Base-by-base conservation (phyloP, 2,113 vertebrate species). In the Grus americana region DNA sequence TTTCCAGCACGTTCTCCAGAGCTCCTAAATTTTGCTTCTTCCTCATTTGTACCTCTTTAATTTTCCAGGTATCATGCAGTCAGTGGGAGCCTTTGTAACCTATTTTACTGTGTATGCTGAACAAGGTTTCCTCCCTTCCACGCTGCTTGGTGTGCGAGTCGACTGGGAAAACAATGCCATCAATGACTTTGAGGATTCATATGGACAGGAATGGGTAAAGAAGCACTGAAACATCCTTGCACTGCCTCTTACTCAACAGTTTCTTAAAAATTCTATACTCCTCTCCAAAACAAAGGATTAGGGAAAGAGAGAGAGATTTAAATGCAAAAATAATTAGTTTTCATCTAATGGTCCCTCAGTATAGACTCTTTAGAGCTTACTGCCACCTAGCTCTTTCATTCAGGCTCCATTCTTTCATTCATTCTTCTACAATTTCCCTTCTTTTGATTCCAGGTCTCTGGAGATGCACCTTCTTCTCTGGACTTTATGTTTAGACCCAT, bases 181-280 rank as follows among this genome's bases (percentile, higher is more conserved):
- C 23, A 97, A 98, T 0, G 97, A 98, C 79, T 93, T 98, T 5
- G 96, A 98, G 80, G 98, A 98, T 65, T 98, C 97, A 32, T 98
- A 98, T 1, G 98, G 98, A 7, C 98, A 98, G 86, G 75, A 98
- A 90, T 98, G 98, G 98, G 98, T 98, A 97, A 97, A 63, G 42
- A 7, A 68, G 30, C 80, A 23, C 63, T 34, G 29, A 47, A 38
- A 52, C 23, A 50, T 6, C 61, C 36, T 83, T 57, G 50, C 32
- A 5, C 27, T 12, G 12, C 9, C 49, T 59, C 34, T 88, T 11
- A 11, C 19, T 15, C n/a, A 47, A 46, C 15, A n/a, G 24, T 58
- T 18, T 21, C 61, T 55, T 42, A 12, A 66, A 61, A 40, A 34
- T 22, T 18, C 62, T 47, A 7, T 8, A 1, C 36, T 24, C 8